phyloP scores from a whole-genome alignment of 2,797 vertebrate species.

The Enteromius argenteus region DNA sequence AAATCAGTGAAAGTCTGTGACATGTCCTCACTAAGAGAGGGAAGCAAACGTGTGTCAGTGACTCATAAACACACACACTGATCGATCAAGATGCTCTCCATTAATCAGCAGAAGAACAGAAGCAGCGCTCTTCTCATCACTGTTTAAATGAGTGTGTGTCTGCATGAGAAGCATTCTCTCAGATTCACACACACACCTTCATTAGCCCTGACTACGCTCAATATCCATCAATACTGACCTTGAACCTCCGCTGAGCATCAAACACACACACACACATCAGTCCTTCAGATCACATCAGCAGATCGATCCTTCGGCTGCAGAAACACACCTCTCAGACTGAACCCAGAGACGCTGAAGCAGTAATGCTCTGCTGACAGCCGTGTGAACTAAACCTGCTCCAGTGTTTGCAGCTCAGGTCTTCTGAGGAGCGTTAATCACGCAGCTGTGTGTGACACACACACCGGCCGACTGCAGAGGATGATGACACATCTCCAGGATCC shows the following conservation, averaged over 20 bases:
- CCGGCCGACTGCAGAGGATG: constrained; percentile 2
- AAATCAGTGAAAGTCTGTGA: too few species aligned
- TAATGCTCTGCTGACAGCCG: neutral
- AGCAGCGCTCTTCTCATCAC: neutral
- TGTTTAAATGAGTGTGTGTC: neutral
- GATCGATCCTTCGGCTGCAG: neutral
- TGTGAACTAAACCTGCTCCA: neutral
- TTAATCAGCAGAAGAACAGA: constrained; percentile 47
- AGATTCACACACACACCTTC: neutral
- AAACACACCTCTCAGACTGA: neutral
- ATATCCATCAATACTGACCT: neutral
- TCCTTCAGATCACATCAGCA: neutral
- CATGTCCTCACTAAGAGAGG: neutral
- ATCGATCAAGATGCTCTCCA: constrained; percentile 18
- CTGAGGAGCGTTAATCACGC: constrained; percentile 22
- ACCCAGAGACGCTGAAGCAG: too few species aligned
- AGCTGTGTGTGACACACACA: neutral
- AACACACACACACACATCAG: neutral
- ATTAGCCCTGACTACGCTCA: neutral
- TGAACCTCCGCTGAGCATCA: neutral
- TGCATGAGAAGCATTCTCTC: neutral
- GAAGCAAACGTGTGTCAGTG: neutral
- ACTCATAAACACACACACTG: constrained; percentile 8
- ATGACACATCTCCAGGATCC: constrained; percentile 52
- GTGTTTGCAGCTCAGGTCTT: neutral